Evolutionary conservation across 2,113 vertebrate genomes (phyloP).

Genomic region (Perca fluviatilis): DNA sequence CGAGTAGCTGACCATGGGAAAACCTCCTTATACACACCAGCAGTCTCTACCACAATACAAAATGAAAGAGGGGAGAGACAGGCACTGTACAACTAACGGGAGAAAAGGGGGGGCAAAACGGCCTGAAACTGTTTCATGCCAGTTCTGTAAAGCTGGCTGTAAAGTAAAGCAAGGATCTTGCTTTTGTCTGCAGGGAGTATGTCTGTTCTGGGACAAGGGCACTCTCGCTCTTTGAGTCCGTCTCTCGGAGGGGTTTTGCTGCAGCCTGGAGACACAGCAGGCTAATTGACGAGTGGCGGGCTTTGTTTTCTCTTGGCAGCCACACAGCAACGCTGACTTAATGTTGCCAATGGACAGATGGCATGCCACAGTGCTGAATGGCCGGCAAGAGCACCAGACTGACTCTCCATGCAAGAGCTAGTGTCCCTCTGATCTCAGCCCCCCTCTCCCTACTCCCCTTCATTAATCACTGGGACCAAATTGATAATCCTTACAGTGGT

Average conservation of each 20-base stretch:
- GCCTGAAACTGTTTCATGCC: conserved; percentile 38
- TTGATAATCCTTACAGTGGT: conserved; percentile 47
- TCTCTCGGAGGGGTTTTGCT: conserved; percentile 50
- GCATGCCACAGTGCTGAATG: conserved; percentile 54
- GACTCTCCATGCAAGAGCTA: conserved; percentile 33
- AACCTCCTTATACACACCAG: not conserved
- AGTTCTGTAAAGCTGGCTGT: conserved; percentile 17
- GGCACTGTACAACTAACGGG: not conserved
- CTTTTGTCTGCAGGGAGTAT: conserved; percentile 59
- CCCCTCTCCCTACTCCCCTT: not conserved
- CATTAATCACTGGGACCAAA: conserved; percentile 38
- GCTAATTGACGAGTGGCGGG: conserved; percentile 77
- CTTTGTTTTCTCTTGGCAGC: conserved; percentile 79
- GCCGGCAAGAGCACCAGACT: conserved; percentile 37
- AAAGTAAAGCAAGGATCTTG: conserved; percentile 45
- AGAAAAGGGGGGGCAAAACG: not conserved
- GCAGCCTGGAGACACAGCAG: conserved; percentile 61
- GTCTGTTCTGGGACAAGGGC: conserved; percentile 53
- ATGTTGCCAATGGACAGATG: conserved; percentile 79
- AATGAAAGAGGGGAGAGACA: not conserved
- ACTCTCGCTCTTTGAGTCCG: conserved; percentile 43
- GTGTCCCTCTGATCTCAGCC: conserved; percentile 53
- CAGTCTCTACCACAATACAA: no score
- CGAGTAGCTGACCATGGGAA: not conserved
- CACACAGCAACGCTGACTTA: conserved; percentile 52